A percentile compares a stretch with the other conserved stretches of the same genome.
Evolutionary conservation across 2,113 vertebrate species (phyloP).

Genomic region (Boulengeromyrus knoepffleri): DNA sequence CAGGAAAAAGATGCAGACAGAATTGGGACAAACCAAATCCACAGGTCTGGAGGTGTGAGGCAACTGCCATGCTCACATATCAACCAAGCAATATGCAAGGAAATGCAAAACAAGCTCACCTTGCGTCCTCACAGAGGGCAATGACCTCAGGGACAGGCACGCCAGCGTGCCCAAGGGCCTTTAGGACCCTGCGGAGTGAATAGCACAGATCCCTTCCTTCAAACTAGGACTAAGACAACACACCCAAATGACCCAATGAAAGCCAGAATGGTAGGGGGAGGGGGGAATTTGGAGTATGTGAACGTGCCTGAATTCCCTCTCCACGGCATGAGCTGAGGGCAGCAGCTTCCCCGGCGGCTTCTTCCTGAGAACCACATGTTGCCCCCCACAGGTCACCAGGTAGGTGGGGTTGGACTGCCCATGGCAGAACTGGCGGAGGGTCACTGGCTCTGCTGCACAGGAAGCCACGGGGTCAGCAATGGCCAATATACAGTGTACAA

Average conservation of each 20-base stretch:
- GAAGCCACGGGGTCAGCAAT: background rate
- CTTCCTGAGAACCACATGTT: conserved; percentile 63
- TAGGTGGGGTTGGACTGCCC: conserved; percentile 55
- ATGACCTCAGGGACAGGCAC: conserved; percentile 66
- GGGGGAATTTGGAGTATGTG: background rate
- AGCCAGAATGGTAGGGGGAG: background rate
- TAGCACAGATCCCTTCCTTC: background rate
- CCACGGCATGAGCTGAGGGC: conserved; percentile 41
- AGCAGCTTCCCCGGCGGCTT: conserved; percentile 43
- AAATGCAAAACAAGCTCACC: conserved; percentile 51
- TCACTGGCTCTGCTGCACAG: conserved; percentile 41
- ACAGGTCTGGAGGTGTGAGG: background rate
- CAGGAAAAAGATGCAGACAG: background rate
- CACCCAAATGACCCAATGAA: background rate
- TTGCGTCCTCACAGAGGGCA: conserved; percentile 61
- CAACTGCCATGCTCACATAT: background rate
- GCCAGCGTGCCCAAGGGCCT: conserved; percentile 55
- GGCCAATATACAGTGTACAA: too few relatives aligned
- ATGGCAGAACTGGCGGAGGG: conserved; percentile 55
- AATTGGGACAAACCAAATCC: background rate
- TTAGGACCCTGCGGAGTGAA: conserved; percentile 57
- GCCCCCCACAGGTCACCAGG: conserved; percentile 45
- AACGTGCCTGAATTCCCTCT: conserved; percentile 66
- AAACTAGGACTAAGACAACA: background rate
- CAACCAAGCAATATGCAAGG: background rate